phyloP scores from a whole-genome alignment of 2,888 invertebrate genomes.

The Drosophila nigricruria region DNA sequence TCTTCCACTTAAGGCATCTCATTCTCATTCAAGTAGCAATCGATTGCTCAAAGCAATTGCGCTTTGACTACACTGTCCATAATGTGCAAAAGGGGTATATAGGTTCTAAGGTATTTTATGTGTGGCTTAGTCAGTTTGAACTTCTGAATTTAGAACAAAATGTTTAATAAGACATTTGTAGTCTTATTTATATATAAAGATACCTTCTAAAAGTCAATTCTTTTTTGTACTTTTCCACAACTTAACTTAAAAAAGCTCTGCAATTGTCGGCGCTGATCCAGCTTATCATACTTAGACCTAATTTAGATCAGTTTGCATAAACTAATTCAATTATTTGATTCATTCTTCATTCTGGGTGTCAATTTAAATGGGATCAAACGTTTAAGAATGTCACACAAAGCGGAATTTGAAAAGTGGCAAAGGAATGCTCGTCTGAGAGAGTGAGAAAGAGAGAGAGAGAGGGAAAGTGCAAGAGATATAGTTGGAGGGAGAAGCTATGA shows the following conservation, averaged over 20 bases:
- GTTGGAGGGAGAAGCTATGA: neutral
- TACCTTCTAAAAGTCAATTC: neutral
- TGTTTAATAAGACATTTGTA: no score
- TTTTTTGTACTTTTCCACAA: neutral
- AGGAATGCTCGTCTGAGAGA: neutral
- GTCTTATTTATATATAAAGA: no score
- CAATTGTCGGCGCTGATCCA: neutral
- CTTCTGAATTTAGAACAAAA: no score
- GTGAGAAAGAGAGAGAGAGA: no score
- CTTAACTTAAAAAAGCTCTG: neutral
- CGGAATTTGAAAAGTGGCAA: neutral
- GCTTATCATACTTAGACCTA: neutral
- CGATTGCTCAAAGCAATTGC: slow-evolving; percentile 11
- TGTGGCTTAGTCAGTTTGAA: no score
- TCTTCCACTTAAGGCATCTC: slow-evolving; percentile 41
- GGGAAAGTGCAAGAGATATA: neutral
- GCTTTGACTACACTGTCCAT: neutral
- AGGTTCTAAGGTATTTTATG: neutral
- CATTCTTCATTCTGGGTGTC: slow-evolving; percentile 3
- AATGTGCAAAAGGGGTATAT: neutral
- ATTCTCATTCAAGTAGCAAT: slow-evolving; percentile 12
- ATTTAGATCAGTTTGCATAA: slow-evolving; percentile 7
- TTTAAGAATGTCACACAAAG: neutral
- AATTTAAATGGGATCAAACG: slow-evolving; percentile 9
- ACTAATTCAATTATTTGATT: slow-evolving; percentile 18